Conservation (phyloP, 2,888 invertebrate species). For the Lacanobia wlatinum region DNA sequence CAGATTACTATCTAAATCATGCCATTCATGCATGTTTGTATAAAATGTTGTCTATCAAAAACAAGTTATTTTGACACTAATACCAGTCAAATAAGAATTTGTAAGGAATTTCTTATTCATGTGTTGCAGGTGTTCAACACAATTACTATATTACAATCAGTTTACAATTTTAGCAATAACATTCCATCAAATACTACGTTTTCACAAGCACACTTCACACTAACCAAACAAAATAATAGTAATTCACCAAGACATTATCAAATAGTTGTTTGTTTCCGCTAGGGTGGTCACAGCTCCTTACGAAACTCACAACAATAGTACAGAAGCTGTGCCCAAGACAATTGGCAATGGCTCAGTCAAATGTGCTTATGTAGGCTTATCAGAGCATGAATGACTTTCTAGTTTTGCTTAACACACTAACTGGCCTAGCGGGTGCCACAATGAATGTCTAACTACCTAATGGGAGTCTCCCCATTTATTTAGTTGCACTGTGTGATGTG, state of each 20-base stretch:
- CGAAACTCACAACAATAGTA: slow-evolving; percentile 86
- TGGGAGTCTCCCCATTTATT: slow-evolving; percentile 35
- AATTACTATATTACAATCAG: slow-evolving; percentile 16
- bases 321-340: slow-evolving; percentile 84
- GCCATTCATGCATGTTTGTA: slow-evolving; percentile 28
- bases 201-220: slow-evolving; percentile 32
- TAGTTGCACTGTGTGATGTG: slow-evolving; percentile 54
- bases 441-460: slow-evolving; percentile 44
- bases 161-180: slow-evolving; percentile 27
- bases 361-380: slow-evolving; percentile 85
- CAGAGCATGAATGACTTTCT: slow-evolving; percentile 91
- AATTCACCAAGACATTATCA: slow-evolving; percentile 52
- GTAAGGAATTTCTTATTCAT: slow-evolving; percentile 37
- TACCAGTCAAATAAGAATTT: slow-evolving; percentile 58
- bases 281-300: slow-evolving; percentile 81
- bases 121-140: slow-evolving; percentile 26
- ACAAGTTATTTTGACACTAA: slow-evolving; percentile 26
- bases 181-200: slow-evolving; percentile 30
- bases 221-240: slow-evolving; percentile 41
- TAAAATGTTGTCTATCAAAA: slow-evolving; percentile 21
- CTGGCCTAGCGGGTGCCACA: slow-evolving; percentile 54
- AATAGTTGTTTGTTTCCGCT: slow-evolving; percentile 77
- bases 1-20: slow-evolving; percentile 23
- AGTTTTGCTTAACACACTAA: slow-evolving; percentile 77
- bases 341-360: slow-evolving; percentile 83